phyloP scores from a whole-genome alignment of 2,888 invertebrate genomes.

The Watsonalla cultraria region DNA sequence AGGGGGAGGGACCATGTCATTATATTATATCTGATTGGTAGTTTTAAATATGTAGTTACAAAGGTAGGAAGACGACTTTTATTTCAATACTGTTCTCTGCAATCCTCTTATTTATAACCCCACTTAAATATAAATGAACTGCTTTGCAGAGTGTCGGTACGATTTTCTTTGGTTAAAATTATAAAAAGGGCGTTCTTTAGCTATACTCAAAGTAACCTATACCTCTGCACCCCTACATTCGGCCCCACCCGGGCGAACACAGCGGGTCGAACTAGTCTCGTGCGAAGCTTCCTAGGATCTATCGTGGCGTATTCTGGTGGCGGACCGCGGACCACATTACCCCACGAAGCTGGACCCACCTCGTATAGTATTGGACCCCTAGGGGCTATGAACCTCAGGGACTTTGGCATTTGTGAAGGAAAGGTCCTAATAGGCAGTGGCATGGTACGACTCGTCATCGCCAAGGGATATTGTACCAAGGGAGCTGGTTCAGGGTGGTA shows the following conservation, averaged over 20 bases:
- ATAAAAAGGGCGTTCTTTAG: no score
- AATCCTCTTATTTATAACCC: no score
- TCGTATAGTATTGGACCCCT: neutral
- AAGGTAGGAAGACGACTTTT: no score
- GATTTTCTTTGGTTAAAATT: no score
- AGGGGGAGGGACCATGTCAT: no score
- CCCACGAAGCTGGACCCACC: neutral
- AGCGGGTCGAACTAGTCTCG: conserved; percentile 32
- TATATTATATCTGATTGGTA: no score
- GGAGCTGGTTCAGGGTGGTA: neutral
- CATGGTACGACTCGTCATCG: neutral
- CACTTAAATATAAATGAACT: no score
- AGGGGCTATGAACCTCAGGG: neutral
- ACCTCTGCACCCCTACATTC: neutral
- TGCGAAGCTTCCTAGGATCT: conserved; percentile 37
- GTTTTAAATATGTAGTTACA: no score
- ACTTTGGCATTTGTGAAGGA: neutral
- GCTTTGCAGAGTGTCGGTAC: no score
- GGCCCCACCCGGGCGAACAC: conserved; percentile 23
- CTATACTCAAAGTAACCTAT: neutral
- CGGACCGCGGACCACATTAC: conserved; percentile 6
- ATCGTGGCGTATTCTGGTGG: conserved; percentile 41
- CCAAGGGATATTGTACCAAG: neutral
- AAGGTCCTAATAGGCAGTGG: neutral
- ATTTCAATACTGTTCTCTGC: no score